Conservation (phyloP, 2,888 invertebrate genomes). For the Aphodius sticticus region DNA sequence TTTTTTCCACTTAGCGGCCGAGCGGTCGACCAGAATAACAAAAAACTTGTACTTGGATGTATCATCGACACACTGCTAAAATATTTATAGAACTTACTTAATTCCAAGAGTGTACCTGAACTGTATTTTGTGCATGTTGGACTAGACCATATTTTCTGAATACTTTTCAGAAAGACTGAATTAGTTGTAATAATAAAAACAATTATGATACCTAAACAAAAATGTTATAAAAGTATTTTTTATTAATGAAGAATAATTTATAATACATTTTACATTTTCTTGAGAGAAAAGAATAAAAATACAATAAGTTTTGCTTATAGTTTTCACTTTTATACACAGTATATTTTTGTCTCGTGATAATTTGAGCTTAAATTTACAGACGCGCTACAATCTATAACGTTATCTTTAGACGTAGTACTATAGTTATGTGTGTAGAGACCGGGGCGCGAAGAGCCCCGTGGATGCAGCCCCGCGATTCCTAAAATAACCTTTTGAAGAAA, state of each 20-base stretch:
- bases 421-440: neutral
- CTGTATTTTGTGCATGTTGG: too few species aligned
- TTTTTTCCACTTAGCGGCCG: too few species aligned
- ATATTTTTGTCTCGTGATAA: constrained; percentile 19
- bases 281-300: constrained; percentile 29
- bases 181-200: too few species aligned
- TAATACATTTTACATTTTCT: constrained; percentile 35
- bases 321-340: constrained; percentile 27
- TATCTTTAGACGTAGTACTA: constrained; percentile 5
- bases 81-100: too few species aligned
- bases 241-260: constrained; percentile 38
- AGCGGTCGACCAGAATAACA: too few species aligned
- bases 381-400: constrained; percentile 22
- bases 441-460: neutral
- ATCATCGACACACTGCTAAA: too few species aligned
- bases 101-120: too few species aligned
- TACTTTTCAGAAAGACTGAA: too few species aligned
- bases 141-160: too few species aligned
- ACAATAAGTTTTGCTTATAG: constrained; percentile 29
- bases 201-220: neutral
- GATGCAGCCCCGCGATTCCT: too few species aligned
- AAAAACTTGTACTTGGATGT: too few species aligned
- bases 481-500: neutral
- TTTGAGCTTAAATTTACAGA: constrained; percentile 35
- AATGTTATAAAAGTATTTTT: constrained; percentile 35